A percentile compares a stretch with the other conserved stretches of the same genome.
Evolutionary conservation across 1,140 invertebrate genomes (phyloP).

Genomic region (Cephus cinctus): DNA sequence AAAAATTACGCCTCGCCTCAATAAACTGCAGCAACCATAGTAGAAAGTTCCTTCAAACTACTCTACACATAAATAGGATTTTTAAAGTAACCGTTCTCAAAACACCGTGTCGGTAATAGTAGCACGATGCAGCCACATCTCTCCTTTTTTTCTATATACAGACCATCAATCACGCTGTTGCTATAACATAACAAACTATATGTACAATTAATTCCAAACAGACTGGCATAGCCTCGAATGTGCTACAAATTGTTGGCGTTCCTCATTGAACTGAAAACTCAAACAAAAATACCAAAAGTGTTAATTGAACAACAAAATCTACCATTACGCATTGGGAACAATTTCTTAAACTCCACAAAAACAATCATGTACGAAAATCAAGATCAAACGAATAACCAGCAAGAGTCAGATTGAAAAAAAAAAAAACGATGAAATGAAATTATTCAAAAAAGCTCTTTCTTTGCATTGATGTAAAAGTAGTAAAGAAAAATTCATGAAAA

Average conservation of each 20-base stretch:
- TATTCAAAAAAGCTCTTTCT: too few relatives aligned
- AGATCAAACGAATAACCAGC: too few relatives aligned
- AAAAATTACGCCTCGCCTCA: not conserved
- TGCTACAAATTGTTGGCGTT: too few relatives aligned
- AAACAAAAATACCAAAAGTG: not conserved
- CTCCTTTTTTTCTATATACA: slow-evolving; percentile 35
- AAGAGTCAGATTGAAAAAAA: too few relatives aligned
- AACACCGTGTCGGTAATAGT: slow-evolving; percentile 15
- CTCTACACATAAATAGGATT: slow-evolving; percentile 36
- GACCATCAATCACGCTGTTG: slow-evolving; percentile 23
- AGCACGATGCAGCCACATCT: slow-evolving; percentile 9
- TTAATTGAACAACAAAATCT: slow-evolving; percentile 1
- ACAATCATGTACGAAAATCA: too few relatives aligned
- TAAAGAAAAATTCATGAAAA: too few relatives aligned
- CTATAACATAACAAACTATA: slow-evolving; percentile 30
- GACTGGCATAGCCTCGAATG: not conserved
- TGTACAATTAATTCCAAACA: slow-evolving; percentile 32
- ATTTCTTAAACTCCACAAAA: slow-evolving; percentile 11
- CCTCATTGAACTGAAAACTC: not conserved
- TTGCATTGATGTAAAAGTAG: too few relatives aligned
- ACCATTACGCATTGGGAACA: slow-evolving; percentile 7
- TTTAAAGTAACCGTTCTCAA: slow-evolving; percentile 29
- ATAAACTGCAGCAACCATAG: slow-evolving; percentile 23
- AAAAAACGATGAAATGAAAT: too few relatives aligned
- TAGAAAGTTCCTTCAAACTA: slow-evolving; percentile 35